Evolutionary conservation across 2,888 invertebrate species (phyloP), one percentile per base, ranked within the genome.

Genomic region (Exephanes ischioxanthus): DNA sequence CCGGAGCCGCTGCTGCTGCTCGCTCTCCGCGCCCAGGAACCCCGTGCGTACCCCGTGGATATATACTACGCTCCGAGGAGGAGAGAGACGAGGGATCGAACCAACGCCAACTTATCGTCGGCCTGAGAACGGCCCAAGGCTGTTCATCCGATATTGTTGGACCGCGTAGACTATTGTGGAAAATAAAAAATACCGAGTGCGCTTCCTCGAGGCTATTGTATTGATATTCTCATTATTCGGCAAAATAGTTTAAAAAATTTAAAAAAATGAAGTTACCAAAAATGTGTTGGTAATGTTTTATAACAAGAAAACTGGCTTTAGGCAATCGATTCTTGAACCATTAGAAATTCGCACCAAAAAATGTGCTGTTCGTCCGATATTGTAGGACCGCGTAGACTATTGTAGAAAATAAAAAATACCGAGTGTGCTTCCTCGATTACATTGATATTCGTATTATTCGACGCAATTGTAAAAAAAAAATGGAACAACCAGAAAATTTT

Each of bases 131-230:
- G 14, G 75, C 58, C 84, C 79, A 71, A 76, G 80, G 75, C 75
- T 84, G 75, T 71, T 71, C 71, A 79, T 84, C 84, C 77, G 66
- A 80, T 71, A 67, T 55, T 77, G 37, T 33, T 3, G 45, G 14
- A 45, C 61, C 48, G 26, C 53, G 48, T 48, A 19, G 63, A 55
- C 63, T 63, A 63, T 48, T 63, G 30, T 75, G 48, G 16, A 30
- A 63, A 51, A 30, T 19, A 41, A 67, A 61, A 66, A 66, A 33
- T 30, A 19, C 26, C 48, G 19, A 30, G 75, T 33, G 63, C 51
- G 48, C 61, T 75, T 75, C 33, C 75, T 75, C 33, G 11, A 4
- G n/a, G n/a, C 75, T n/a, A 75, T 75, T 75, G 75, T 75, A 63
- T 26, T 48, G 30, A 48, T 48, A n/a, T 48, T 63, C 11, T 48